phyloP scores from a whole-genome alignment of 2,113 vertebrate species.

The Pseudorectes ferrugineus region DNA sequence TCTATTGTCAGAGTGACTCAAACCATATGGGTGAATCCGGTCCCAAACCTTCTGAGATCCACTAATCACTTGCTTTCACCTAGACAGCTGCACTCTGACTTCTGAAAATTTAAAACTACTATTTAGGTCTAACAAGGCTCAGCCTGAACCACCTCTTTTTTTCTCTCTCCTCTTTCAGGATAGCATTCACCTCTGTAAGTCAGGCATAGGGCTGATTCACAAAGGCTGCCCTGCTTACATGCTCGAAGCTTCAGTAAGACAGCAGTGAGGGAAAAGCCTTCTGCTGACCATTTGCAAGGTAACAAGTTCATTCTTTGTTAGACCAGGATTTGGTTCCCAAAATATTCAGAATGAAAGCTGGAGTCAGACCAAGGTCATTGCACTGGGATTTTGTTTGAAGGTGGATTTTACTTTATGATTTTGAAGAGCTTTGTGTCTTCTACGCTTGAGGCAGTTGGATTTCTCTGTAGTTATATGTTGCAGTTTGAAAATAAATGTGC shows the following conservation, averaged over 20 bases:
- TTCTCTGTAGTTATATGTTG: conserved; percentile 15
- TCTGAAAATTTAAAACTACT: background rate
- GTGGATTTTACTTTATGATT: conserved; percentile 14
- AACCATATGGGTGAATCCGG: background rate
- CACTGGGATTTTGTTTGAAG: conserved; percentile 33
- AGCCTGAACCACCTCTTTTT: background rate
- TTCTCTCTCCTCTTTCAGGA: background rate
- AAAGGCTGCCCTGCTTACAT: background rate
- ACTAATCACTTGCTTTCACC: conserved; percentile 11
- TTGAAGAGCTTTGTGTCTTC: conserved; percentile 26
- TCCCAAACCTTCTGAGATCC: conserved; percentile 25
- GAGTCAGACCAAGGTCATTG: conserved; percentile 13
- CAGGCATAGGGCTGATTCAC: background rate
- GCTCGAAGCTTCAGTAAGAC: background rate
- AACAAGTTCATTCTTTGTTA: conserved; percentile 13
- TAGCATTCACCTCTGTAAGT: background rate
- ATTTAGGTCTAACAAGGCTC: background rate
- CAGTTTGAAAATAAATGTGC: conserved; percentile 33
- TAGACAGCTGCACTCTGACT: background rate
- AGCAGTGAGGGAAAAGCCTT: background rate
- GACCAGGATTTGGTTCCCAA: conserved; percentile 2
- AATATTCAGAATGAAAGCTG: conserved; percentile 10
- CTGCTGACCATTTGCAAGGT: background rate
- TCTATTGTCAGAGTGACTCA: conserved; percentile 7
- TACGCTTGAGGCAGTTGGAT: background rate